Conservation (phyloP, 2,888 invertebrate genomes). For the Sicus ferrugineus region DNA sequence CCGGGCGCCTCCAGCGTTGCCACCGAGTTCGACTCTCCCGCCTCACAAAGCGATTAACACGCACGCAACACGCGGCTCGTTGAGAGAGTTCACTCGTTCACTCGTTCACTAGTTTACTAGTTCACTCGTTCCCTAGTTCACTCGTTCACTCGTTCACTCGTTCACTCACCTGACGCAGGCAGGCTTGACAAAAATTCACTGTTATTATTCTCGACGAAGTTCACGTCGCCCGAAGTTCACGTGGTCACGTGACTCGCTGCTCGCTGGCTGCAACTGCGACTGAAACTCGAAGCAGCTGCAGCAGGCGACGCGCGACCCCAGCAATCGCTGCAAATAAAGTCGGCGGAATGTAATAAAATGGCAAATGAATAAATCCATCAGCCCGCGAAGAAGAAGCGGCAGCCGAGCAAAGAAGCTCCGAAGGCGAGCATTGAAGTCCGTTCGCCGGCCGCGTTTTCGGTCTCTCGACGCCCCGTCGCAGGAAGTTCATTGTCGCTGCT, state of each 20-base stretch:
- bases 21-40: too few relatives aligned
- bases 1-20: too few relatives aligned
- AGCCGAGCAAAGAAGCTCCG: constrained; percentile 15
- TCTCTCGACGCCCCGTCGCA: constrained; percentile 37
- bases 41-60: background rate
- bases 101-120: too few relatives aligned
- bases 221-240: too few relatives aligned
- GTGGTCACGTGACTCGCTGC: constrained; percentile 33
- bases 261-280: constrained; percentile 34
- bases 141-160: too few relatives aligned
- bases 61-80: background rate
- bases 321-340: constrained; percentile 27
- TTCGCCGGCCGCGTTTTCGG: constrained; percentile 1
- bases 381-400: constrained; percentile 38
- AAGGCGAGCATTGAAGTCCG: constrained; percentile 28
- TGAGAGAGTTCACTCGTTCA: background rate
- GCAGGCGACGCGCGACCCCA: constrained; percentile 14
- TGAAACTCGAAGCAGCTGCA: constrained; percentile 28
- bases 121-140: background rate
- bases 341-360: constrained; percentile 32
- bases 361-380: constrained; percentile 25
- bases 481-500: constrained; percentile 38
- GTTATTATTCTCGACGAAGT: background rate
- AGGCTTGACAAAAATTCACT: background rate
- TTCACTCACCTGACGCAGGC: background rate